Conservation (phyloP, 53 echinoderm and acorn worm species). For the Mesocentrotus franciscanus region DNA sequence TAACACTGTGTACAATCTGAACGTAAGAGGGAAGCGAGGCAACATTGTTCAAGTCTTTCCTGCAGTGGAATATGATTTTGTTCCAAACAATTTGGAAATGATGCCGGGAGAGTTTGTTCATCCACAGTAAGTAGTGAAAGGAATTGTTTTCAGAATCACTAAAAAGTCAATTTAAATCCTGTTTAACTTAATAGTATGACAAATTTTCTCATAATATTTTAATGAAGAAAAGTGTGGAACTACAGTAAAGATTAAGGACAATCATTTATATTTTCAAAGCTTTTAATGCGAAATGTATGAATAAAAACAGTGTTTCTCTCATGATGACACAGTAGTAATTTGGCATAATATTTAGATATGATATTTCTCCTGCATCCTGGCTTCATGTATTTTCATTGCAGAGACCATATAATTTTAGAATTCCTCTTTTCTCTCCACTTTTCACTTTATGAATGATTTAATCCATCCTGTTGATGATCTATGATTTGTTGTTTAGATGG, state of each 20-base stretch:
- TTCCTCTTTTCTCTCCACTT: neutral
- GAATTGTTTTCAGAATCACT: neutral
- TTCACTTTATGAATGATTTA: neutral
- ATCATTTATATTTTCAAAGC: neutral
- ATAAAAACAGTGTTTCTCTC: neutral
- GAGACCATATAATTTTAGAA: too few relatives aligned
- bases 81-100: slow-evolving; percentile 82
- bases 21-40: slow-evolving; percentile 94
- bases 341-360: neutral
- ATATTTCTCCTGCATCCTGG: too few relatives aligned
- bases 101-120: slow-evolving; percentile 79
- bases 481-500: slow-evolving; percentile 75
- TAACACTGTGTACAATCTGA: slow-evolving; percentile 83
- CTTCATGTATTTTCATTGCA: too few relatives aligned
- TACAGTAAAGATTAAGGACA: too few relatives aligned
- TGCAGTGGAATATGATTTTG: slow-evolving; percentile 94
- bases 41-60: slow-evolving; percentile 97
- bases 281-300: neutral
- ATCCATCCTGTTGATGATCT: neutral
- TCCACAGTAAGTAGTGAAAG: slow-evolving; percentile 72
- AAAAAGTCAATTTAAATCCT: neutral
- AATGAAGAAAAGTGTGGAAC: too few relatives aligned
- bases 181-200: neutral
- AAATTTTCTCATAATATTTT: neutral
- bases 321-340: neutral